phyloP scores from a whole-genome alignment of 1,140 invertebrate genomes.

The Lerema accius region DNA sequence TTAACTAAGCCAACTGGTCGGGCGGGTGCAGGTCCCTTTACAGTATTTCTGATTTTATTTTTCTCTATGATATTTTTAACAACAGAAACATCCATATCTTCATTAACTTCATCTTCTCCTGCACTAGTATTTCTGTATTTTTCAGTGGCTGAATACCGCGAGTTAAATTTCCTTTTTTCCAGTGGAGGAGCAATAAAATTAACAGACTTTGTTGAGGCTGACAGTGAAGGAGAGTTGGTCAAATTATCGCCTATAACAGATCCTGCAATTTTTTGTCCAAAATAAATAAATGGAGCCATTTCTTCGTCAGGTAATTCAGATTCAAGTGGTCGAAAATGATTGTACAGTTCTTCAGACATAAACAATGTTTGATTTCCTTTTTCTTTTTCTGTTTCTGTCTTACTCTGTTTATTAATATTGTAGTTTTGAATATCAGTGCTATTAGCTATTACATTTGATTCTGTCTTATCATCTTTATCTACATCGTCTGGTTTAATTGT shows the following conservation, averaged over 20 bases:
- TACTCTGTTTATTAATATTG: constrained; percentile 48
- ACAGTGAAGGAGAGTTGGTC: constrained; percentile 70
- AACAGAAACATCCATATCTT: constrained; percentile 82
- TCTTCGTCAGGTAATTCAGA: constrained; percentile 85
- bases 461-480: constrained; percentile 58
- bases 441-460: constrained; percentile 62
- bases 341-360: constrained; percentile 85
- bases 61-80: constrained; percentile 81
- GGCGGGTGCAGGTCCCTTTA: constrained; percentile 76
- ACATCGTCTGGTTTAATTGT: constrained; percentile 36
- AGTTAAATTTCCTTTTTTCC: constrained; percentile 82
- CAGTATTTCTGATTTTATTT: constrained; percentile 80
- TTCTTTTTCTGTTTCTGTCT: constrained; percentile 68
- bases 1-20: constrained; percentile 74
- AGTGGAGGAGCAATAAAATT: constrained; percentile 77
- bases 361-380: constrained; percentile 75
- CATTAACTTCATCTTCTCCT: constrained; percentile 80
- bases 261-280: constrained; percentile 86
- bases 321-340: constrained; percentile 85
- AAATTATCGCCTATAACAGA: constrained; percentile 71
- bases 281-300: constrained; percentile 87
- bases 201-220: constrained; percentile 81
- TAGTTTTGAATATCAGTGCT: constrained; percentile 59
- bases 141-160: constrained; percentile 77
- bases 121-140: constrained; percentile 74